A percentile compares a stretch with the other conserved stretches of the same genome.
phyloP scores from a whole-genome alignment of 35 echinoderm and acorn worm species.

The Apostichopus japonicus region DNA sequence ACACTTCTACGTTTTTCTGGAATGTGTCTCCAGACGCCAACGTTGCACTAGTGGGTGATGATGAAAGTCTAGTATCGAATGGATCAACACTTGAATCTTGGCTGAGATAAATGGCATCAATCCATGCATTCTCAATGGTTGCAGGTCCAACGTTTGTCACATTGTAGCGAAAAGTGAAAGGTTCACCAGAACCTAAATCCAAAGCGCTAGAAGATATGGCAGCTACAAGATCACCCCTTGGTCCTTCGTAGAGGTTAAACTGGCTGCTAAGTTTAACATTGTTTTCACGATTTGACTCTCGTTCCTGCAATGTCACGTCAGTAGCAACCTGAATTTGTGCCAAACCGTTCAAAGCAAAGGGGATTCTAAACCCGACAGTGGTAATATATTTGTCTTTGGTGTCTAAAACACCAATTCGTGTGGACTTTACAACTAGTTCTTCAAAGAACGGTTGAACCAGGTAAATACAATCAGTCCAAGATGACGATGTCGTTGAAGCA shows the following conservation, averaged over 20 bases:
- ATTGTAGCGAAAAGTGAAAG: conserved; percentile 49
- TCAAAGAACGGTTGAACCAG: conserved; percentile 3
- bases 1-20: conserved; percentile 20
- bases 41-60: not conserved
- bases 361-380: not conserved
- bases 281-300: conserved; percentile 37
- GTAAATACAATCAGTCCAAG: conserved; percentile 57
- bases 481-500: conserved; percentile 18
- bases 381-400: conserved; percentile 10
- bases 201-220: not conserved
- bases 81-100: conserved; percentile 56
- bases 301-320: conserved; percentile 14
- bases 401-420: not conserved
- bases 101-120: conserved; percentile 60
- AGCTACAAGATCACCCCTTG: conserved; percentile 53
- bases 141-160: conserved; percentile 51
- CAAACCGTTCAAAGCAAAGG: conserved; percentile 17
- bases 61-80: conserved; percentile 35
- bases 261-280: conserved; percentile 6
- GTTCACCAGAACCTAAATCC: conserved; percentile 47
- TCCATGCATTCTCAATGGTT: conserved; percentile 1
- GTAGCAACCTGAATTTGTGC: conserved; percentile 21
- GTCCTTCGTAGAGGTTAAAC: conserved; percentile 31
- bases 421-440: not conserved
- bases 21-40: not conserved